Percentiles rank a stretch among this genome's conserved stretches.
Conservation (phyloP, 2,888 invertebrate genomes). For the Acanthosepion pharaonis region DNA sequence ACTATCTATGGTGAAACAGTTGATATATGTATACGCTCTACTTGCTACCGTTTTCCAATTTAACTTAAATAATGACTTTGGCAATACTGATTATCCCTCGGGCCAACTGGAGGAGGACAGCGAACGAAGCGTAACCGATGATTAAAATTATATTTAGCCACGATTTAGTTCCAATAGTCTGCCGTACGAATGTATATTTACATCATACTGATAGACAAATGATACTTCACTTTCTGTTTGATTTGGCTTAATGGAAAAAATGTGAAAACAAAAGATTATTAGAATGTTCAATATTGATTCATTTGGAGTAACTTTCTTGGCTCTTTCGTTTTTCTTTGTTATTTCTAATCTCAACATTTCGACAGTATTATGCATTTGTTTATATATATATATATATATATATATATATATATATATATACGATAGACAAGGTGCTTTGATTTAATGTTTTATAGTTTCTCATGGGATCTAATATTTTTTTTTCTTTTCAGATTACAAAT, state of each 20-base stretch:
- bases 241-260: neutral
- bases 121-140: neutral
- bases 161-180: neutral
- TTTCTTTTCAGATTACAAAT: too few species aligned
- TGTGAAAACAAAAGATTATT: neutral
- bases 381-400: too few species aligned
- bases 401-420: too few species aligned
- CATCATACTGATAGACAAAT: neutral
- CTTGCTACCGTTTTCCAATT: neutral
- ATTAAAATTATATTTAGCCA: neutral
- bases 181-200: neutral
- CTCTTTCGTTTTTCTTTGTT: too few species aligned
- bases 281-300: too few species aligned
- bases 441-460: too few species aligned
- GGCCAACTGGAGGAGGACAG: neutral
- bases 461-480: too few species aligned
- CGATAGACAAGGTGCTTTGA: too few species aligned
- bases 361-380: too few species aligned
- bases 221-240: neutral
- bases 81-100: neutral
- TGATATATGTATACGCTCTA: neutral
- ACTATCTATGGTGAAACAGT: neutral
- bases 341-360: too few species aligned
- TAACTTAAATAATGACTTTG: neutral
- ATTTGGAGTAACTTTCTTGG: too few species aligned